Evolutionary conservation across 2,888 invertebrate species (phyloP), one percentile per base, ranked within the genome.

Genomic region (Penaeus monodon): DNA sequence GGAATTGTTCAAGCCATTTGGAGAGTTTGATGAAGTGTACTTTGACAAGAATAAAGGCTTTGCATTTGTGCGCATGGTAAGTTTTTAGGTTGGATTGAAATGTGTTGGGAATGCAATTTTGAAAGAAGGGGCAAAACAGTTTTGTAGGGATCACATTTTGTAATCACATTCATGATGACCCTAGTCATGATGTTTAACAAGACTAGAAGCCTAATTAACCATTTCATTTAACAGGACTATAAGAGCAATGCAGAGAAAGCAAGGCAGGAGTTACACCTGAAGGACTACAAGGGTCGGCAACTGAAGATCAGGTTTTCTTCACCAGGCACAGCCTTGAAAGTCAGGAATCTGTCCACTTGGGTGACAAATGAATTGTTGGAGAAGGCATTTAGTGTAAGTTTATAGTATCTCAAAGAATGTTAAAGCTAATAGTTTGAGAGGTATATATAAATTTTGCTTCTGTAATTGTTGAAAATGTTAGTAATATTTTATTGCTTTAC

Each of bases 41-140:
- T 94, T 99, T 27, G 99, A 99, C 92, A 96, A 97, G 89, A 96
- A 97, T 89, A 98, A 99, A 92, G 98, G 98, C 92, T 99, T 99
- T 93, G 99, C 98, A 44, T 99, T 99, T 92, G 95, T 99, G 84
- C 95, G 97, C 93, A 93, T 98, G 95, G 97, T 97, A 93, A 94
- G 93, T 84, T n/a, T 29, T 2, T 33, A 12, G 68, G 38, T 57
- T 65, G 24, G 6, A 49, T n/a, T n/a, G 20, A n/a, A n/a, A 24
- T 49, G 77, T 77, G 38, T 77, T n/a, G n/a, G 33, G n/a, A 24
- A 44, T 10, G 17, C 24, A 22, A 20, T 22, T 22, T 44, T 44
- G n/a, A 77, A 44, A 77, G 14, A 77, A 14, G 17, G 12, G 44
- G 10, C 44, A 44, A 10, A 44, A 10, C 44, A 44, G 1, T 44